Evolutionary conservation across 2,888 invertebrate genomes (phyloP).

Genomic region (Spodoptera littoralis): DNA sequence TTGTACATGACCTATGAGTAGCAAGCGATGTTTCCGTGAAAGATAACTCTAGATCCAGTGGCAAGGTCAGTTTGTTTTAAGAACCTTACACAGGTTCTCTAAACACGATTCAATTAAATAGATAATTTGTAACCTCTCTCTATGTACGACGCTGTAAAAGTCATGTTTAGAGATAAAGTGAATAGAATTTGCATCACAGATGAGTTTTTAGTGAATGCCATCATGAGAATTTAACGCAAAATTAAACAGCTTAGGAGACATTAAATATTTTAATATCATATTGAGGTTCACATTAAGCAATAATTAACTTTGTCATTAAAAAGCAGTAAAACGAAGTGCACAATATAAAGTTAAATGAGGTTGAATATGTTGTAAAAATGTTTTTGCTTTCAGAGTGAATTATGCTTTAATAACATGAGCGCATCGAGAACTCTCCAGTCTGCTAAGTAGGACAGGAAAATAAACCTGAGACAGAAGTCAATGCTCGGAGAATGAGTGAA

Average conservation of each 20-base stretch:
- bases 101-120: slow-evolving; percentile 9
- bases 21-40: slow-evolving; percentile 33
- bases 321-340: slow-evolving; percentile 32
- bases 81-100: slow-evolving; percentile 16
- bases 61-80: slow-evolving; percentile 21
- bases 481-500: slow-evolving; percentile 49
- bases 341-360: slow-evolving; percentile 49
- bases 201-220: too few relatives aligned
- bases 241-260: background rate
- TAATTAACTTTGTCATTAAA: slow-evolving; percentile 49
- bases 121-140: background rate
- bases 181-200: too few relatives aligned
- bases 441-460: slow-evolving; percentile 66
- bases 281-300: slow-evolving; percentile 37
- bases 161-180: too few relatives aligned
- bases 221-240: slow-evolving; percentile 8
- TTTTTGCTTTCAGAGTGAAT: slow-evolving; percentile 48
- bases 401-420: slow-evolving; percentile 48
- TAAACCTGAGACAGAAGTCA: slow-evolving; percentile 54
- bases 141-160: background rate
- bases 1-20: slow-evolving; percentile 24
- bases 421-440: slow-evolving; percentile 33
- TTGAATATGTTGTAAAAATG: slow-evolving; percentile 54
- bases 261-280: slow-evolving; percentile 29
- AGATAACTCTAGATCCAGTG: slow-evolving; percentile 26